Evolutionary conservation across 92 coral and sea anemone genomes (phyloP), one percentile per base, ranked within the genome.

Genomic region (Palythoa heliodiscus): DNA sequence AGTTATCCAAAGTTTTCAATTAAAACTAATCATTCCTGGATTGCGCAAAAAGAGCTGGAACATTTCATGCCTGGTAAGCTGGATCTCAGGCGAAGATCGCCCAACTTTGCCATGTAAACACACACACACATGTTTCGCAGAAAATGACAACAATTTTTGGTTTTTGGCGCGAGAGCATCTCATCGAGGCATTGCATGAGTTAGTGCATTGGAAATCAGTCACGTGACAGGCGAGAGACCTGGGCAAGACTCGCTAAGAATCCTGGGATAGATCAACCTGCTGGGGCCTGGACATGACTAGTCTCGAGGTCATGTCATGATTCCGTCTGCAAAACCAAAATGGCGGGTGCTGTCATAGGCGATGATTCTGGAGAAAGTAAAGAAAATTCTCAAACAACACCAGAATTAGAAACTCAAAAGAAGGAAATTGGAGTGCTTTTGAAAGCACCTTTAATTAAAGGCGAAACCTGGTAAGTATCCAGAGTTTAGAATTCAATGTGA

Each of bases 391-490:
- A 48, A 73, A 52, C 86, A 17, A 74, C 90, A 71, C 82, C 83
- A 24, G 87, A 90, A 83, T 83, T 90, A 77, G 93, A 90, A 85
- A 88, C 80, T 48, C 98, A 94, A 58, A 94, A 94, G 83, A 88
- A 83, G 70, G 95, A 92, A 67, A 88, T 94, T 55, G 75, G 88
- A 52, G 87, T 83, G 52, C 71, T 89, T 58, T 77, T 94, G 24
- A 86, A 89, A 22, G 86, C 86, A 29, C 82, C 96, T 6, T 86
- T 96, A 60, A 85, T 70, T 58, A 94, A 96, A 86, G 98, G 98
- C 20, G 98, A 96, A 82, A 94, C 92, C 63, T 96, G 98, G 98
- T 96, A 89, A 91, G 98, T 78, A n/a, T n/a, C n/a, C n/a, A 58
- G 60, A 81, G 24, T 55, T 19, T 12, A 43, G 35, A 12, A 14